Evolutionary conservation across 2,113 vertebrate species (phyloP).

Genomic region (Melanerpes aurifrons): DNA sequence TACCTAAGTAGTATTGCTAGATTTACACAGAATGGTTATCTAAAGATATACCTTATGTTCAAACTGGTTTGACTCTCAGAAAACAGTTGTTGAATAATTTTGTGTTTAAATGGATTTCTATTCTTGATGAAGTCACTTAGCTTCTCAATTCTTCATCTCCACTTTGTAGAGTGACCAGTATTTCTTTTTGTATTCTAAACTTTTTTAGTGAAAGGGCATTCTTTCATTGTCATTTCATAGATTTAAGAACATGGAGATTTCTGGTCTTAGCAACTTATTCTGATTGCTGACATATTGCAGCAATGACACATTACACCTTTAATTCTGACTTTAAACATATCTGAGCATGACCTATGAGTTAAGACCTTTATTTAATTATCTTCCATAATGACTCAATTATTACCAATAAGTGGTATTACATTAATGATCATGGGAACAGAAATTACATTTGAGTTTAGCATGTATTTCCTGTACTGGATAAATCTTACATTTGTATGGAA

Average conservation of each 20-base stretch:
- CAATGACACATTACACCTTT: not conserved
- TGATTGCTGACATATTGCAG: not conserved
- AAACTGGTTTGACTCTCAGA: not conserved
- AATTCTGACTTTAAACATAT: not conserved
- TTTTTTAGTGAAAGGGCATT: not conserved
- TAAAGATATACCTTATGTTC: not conserved
- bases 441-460: not conserved
- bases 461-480: not conserved
- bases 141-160: not conserved
- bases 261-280: not conserved
- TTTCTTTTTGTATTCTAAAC: not conserved
- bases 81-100: not conserved
- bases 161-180: not conserved
- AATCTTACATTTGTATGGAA: not conserved
- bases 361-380: not conserved
- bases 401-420: not conserved
- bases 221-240: not conserved
- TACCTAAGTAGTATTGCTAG: not conserved
- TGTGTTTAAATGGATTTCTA: not conserved
- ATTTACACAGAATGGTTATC: not conserved
- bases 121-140: not conserved
- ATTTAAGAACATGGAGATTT: not conserved
- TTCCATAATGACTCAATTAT: not conserved
- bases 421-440: not conserved
- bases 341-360: not conserved